phyloP scores from a whole-genome alignment of 2,797 vertebrate genomes.

The Myotis vivesi region DNA sequence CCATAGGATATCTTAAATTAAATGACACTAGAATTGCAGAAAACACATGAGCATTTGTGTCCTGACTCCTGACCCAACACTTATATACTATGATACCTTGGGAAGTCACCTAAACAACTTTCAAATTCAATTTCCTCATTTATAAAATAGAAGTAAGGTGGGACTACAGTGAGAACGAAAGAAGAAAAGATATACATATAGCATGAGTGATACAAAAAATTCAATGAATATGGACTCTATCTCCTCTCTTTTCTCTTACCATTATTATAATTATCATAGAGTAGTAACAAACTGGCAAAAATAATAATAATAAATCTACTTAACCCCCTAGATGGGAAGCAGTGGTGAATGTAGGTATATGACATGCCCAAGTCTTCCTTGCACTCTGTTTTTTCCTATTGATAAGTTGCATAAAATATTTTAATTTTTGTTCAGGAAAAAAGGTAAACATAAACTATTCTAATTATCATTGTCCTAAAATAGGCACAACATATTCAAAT shows the following conservation, averaged over 20 bases:
- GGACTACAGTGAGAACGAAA: neutral
- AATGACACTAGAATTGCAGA: neutral
- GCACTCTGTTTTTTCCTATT: neutral
- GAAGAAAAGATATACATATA: neutral
- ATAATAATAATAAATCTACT: neutral
- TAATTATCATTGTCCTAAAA: neutral
- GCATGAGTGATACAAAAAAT: neutral
- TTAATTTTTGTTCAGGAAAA: neutral
- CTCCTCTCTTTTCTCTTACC: neutral
- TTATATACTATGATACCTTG: neutral
- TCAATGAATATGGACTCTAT: neutral
- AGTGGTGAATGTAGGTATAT: neutral
- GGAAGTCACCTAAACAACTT: neutral
- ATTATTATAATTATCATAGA: neutral
- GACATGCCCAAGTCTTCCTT: neutral
- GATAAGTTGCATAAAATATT: neutral
- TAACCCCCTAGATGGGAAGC: neutral
- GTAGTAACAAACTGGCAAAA: neutral
- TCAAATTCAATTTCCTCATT: neutral
- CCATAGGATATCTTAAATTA: neutral
- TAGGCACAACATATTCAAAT: conserved; percentile 38
- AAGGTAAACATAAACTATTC: neutral
- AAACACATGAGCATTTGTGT: neutral
- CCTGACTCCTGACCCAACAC: neutral
- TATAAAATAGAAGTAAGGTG: neutral